These are phyloP conservation scores for Drosophila persimilis DNA, from an alignment of 1,140 invertebrate species.

Conservation along the genomic window DNA sequence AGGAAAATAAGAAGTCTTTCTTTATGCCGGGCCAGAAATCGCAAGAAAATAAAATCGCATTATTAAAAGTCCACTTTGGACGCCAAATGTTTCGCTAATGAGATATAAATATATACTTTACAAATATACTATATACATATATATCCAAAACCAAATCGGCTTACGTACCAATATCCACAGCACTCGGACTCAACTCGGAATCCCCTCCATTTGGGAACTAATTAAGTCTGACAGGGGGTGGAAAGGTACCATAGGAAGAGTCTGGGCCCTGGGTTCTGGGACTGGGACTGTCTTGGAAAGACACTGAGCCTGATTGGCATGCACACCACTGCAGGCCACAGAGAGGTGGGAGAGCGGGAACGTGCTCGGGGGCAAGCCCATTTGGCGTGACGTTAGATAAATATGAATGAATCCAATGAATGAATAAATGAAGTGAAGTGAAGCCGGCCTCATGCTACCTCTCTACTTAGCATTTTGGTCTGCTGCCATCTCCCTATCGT, in stretches of 20 bases:
- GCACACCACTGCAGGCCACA: constrained; percentile 44
- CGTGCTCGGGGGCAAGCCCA: not conserved
- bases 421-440: constrained; percentile 35
- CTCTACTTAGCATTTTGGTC: constrained; percentile 38
- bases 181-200: not conserved
- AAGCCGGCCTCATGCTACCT: not conserved
- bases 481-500: constrained; percentile 2
- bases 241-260: not conserved
- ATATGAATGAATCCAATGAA: constrained; percentile 48
- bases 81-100: constrained; percentile 60
- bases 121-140: not conserved
- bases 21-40: constrained; percentile 35
- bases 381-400: constrained; percentile 40
- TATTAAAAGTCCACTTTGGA: constrained; percentile 49
- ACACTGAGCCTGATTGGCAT: constrained; percentile 47
- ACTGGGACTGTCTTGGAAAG: not conserved
- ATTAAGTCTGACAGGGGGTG: constrained; percentile 23
- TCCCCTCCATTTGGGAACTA: constrained; percentile 39
- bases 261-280: not conserved
- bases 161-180: constrained; percentile 25
- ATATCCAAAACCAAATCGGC: constrained; percentile 26
- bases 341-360: not conserved
- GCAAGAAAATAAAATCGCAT: constrained; percentile 69
- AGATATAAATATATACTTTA: constrained; percentile 26
- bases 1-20: constrained; percentile 24